Base-by-base conservation (phyloP, 2,113 vertebrate species). In the Athene noctua region DNA sequence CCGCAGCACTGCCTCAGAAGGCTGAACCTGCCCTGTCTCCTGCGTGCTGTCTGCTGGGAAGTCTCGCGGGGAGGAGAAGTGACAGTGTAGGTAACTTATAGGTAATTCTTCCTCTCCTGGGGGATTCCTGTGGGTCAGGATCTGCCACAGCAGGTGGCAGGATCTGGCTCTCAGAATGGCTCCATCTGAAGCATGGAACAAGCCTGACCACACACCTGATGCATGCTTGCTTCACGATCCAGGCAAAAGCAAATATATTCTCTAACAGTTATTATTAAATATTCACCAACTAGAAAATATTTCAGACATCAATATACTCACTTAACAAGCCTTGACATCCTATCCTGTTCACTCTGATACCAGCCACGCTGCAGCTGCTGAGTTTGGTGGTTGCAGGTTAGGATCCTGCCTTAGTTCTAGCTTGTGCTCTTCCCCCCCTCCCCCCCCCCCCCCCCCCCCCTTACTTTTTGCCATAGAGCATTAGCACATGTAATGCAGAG, bases 201-300 rank as follows among this genome's bases (percentile, higher is more conserved):
- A 86, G 44, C 36, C 67, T 58, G 61, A n/a, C 55, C 61, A 20
- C 26, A 34, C 73, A 57, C 59, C 79, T 92, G 67, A 44, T 51
- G 75, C 78, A 57, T 9, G 5, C 80, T 83, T 59, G 14, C 40
- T 93, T 92, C 87, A 30, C 15, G 11, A 21, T 40, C 79, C 51
- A 63, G 67, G 70, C 36, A 44, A 57, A 77, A 49, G 21, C 25
- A 34, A 61, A 73, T 77, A 14, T 3, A 22, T 74, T 32, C 32
- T 68, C 52, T 80, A 81, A 58, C 63, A 62, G 57, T 38, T 75
- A 52, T 67, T 96, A 86, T 93, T 87, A 97, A 95, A 96, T 95
- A 96, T 95, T 97, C 92, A 88, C 82, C 78, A 82, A 74, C 82
- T 92, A 91, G 90, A 80, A 94, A 96, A 92, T 95, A 94, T 88